Evolutionary conservation across 2,888 invertebrate genomes (phyloP).

Genomic region (Callosobruchus maculatus): DNA sequence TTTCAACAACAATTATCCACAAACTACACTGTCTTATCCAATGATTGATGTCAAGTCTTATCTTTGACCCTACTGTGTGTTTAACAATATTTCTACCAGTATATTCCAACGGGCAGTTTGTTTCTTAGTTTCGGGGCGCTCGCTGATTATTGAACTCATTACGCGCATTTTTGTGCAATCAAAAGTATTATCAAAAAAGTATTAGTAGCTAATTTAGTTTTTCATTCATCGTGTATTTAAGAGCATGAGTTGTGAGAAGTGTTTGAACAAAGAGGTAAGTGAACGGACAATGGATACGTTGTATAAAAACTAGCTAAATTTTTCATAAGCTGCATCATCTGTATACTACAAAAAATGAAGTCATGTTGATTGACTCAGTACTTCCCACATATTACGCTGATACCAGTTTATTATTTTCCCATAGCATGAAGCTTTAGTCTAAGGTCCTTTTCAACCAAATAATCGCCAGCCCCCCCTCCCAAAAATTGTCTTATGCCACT

Average conservation of each 20-base stretch:
- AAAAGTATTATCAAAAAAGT: not conserved
- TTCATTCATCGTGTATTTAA: not conserved
- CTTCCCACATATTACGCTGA: too few species aligned
- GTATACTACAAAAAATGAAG: too few species aligned
- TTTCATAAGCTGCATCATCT: too few species aligned
- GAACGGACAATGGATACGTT: too few species aligned
- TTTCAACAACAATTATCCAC: not conserved
- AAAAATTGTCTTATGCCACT: too few species aligned
- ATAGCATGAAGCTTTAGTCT: too few species aligned
- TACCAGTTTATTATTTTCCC: too few species aligned
- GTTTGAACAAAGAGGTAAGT: not conserved
- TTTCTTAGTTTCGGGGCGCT: not conserved
- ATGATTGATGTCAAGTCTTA: not conserved
- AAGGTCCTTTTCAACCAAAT: too few species aligned
- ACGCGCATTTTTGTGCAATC: not conserved
- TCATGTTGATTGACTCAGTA: too few species aligned
- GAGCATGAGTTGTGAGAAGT: not conserved
- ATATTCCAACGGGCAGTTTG: not conserved
- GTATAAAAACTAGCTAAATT: too few species aligned
- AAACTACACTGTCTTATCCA: not conserved
- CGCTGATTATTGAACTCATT: not conserved
- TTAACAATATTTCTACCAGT: not conserved
- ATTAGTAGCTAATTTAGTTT: not conserved
- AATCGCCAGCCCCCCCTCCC: too few species aligned
- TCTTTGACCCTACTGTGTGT: not conserved